Base-by-base conservation (phyloP, 1,140 invertebrate genomes). In the Nomia melanderi region DNA sequence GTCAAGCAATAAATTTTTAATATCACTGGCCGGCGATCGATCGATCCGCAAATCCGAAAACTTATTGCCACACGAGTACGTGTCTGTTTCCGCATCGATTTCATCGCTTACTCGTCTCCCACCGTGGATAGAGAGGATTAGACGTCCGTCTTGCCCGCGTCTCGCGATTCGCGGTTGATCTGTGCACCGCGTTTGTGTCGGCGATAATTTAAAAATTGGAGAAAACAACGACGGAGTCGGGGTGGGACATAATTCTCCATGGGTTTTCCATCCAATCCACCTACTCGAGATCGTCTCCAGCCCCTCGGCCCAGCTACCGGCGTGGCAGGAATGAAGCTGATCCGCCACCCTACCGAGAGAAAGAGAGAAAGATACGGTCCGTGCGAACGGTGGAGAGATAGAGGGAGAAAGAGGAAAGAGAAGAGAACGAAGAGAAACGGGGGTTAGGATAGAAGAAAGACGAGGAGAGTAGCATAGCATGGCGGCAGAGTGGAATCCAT, bases 401-500 rank as follows among this genome's bases (percentile, higher is more conserved):
- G 62, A 41, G 0, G 14, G 41, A 44, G 72, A 81, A 79, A 63
- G 70, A 57, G 25, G 60, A 77, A 73, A 41, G 62, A 71, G 75
- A 70, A 73, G 77, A 78, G 82, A 83, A 73, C 79, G 79, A 60
- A 65, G 79, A 79, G 84, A 85, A 76, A 85, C 56, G 65, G 63
- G 44, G 11, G 14, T 23, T 67, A 67, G 74, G 81, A 77, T 57
- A 25, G 63, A 59, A 63, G 60, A 74, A 67, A 71, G 56, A 75
- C 53, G 65, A 64, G 20, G 63, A 60, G n/a, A 76, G 56, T 69
- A 53, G 67, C 31, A 29, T 14, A 56, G 70, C 72, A 82, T 47
- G 79, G 60, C 66, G 73, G 65, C 79, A 86, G 87, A 88, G 86
- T 86, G 87, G 90, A 91, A 91, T 92, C 90, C 91, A 92, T 91